Base-by-base conservation (phyloP, 2,888 invertebrate genomes). In the Idaea biselata region DNA sequence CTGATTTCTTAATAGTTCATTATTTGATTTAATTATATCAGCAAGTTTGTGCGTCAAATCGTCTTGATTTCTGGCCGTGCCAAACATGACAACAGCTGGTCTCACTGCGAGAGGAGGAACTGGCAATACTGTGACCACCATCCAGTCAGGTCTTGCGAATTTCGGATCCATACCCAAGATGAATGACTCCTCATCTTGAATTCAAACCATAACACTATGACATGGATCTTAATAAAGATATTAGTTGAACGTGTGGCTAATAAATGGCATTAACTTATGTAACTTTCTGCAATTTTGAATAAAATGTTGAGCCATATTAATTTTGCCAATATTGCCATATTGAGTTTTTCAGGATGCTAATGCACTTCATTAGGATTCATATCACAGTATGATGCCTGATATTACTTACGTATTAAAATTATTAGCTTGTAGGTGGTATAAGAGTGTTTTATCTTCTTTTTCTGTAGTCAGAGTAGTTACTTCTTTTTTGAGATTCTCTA, bases 1-100 rank as follows among this genome's bases (percentile, higher is more conserved):
- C 87, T 99, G 99, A 87, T 99, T 99, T 73, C 97, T 95, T 79
- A 96, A 94, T 64, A 99, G 88, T 84, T 99, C 99, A 86, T 99
- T 99, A 84, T 99, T 99, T 0, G 98, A 94, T 93, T 99, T 99
- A 62, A 99, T 98, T 55, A 99, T 99, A 78, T 99, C 99, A 0
- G 99, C 96, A 63, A 99, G 93, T 91, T 99, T 99, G 89, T 99
- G 99, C 0, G 99, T 99, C 78, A 99, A 95, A 94, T 99, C 99
- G 82, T 99, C 99, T 91, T 99, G 96, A 94, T 99, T 99, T 83
- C 98, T 96, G 0, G 99, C 99, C 0, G 99, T 97, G 16, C 99
- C 99, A 87, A 97, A 97, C 97, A 99, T 99, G 8, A 99, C 98
- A 6, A 99, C 99, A 61, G 99, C 99, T 0, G 99, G 99, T 69